Percentiles rank a stretch among this genome's conserved stretches.
These are phyloP conservation scores for Conger conger DNA, from an alignment of 2,113 vertebrate genomes.

Conservation along the genomic window DNA sequence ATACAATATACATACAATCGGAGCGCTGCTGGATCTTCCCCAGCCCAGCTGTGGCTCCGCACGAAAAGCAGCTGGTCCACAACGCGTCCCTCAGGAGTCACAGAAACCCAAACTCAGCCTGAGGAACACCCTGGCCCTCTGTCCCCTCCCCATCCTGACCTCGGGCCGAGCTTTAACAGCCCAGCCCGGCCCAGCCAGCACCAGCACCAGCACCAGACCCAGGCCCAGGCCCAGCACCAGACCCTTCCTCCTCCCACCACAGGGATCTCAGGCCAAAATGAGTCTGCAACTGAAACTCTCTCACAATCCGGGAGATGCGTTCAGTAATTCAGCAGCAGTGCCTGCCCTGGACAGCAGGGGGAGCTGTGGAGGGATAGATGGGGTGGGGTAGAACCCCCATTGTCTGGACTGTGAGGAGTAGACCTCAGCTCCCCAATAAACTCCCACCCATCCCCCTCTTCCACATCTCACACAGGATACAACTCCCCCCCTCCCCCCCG, in stretches of 20 bases:
- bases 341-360: not conserved
- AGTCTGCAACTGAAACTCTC: too few species aligned
- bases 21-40: too few species aligned
- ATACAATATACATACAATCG: too few species aligned
- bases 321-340: not conserved
- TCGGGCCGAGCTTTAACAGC: not conserved
- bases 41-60: not conserved
- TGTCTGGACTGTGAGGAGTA: slow-evolving; percentile 67
- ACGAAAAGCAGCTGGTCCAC: not conserved
- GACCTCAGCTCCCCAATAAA: slow-evolving; percentile 49
- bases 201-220: not conserved
- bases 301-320: too few species aligned
- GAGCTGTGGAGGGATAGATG: slow-evolving; percentile 58
- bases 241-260: too few species aligned
- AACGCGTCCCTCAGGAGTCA: not conserved
- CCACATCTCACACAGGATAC: not conserved
- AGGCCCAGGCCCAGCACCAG: too few species aligned
- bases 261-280: too few species aligned
- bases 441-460: not conserved
- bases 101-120: not conserved
- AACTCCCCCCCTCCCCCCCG: slow-evolving; percentile 4
- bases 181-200: not conserved
- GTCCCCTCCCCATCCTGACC: not conserved
- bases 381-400: slow-evolving; percentile 71
- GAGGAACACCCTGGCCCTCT: not conserved